Conservation (phyloP, 2,797 vertebrate genomes). For the Aplochiton taeniatus region DNA sequence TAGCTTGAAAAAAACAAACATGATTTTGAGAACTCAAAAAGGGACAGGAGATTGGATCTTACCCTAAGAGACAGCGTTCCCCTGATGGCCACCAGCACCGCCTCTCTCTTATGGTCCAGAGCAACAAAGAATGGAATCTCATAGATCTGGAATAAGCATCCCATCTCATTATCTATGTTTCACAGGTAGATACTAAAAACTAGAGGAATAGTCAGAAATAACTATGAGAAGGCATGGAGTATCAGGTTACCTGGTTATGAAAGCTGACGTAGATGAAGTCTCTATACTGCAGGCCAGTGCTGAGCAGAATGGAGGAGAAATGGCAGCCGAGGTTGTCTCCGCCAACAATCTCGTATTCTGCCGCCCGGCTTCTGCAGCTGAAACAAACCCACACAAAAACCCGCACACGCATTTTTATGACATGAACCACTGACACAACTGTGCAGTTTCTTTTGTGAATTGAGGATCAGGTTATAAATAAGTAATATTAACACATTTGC, state of each 20-base stretch:
- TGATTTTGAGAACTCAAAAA: no score
- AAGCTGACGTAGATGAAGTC: slow-evolving; percentile 96
- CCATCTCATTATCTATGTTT: background rate
- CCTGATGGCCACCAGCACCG: slow-evolving; percentile 90
- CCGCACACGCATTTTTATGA: background rate
- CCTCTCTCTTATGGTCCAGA: slow-evolving; percentile 92
- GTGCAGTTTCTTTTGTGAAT: no score
- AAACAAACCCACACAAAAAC: slow-evolving; percentile 17
- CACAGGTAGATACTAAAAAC: no score
- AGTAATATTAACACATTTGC: no score
- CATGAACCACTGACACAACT: no score
- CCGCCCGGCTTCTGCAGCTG: slow-evolving; percentile 79
- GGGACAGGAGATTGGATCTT: slow-evolving; percentile 27
- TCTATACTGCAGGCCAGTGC: slow-evolving; percentile 89
- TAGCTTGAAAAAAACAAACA: no score
- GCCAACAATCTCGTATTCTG: slow-evolving; percentile 83
- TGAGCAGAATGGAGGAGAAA: slow-evolving; percentile 89
- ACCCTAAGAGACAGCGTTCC: slow-evolving; percentile 96
- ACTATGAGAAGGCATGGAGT: background rate
- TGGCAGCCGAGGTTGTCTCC: slow-evolving; percentile 86
- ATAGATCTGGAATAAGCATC: slow-evolving; percentile 81
- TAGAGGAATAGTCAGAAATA: background rate
- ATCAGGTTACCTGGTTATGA: slow-evolving; percentile 87
- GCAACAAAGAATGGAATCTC: slow-evolving; percentile 96
- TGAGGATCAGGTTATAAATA: no score